Percentiles rank a stretch among this genome's conserved stretches.
Evolutionary conservation across 1,140 invertebrate genomes (phyloP).

Genomic region (Cydia fagiglandana): DNA sequence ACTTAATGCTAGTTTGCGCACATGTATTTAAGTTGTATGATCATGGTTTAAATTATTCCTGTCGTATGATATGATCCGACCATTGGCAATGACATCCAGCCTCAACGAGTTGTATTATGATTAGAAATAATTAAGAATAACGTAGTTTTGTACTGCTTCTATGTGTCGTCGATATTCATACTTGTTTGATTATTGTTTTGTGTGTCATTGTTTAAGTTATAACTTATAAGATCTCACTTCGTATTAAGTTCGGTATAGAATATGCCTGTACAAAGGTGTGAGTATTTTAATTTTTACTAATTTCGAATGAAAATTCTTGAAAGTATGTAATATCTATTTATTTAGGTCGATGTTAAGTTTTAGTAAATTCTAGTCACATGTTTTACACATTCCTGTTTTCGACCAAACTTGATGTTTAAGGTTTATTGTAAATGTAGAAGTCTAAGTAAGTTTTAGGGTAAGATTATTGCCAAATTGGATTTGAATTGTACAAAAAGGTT

Average conservation of each 20-base stretch:
- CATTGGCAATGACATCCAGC: neutral
- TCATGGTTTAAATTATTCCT: neutral
- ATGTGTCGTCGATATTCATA: neutral
- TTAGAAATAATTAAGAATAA: conserved; percentile 21
- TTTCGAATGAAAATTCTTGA: conserved; percentile 61
- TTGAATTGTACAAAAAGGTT: conserved; percentile 9
- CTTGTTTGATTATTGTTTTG: conserved; percentile 34
- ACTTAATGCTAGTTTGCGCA: conserved; percentile 10
- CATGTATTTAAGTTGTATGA: conserved; percentile 17
- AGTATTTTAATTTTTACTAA: conserved; percentile 49
- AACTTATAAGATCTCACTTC: conserved; percentile 67
- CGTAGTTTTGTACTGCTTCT: conserved; percentile 26
- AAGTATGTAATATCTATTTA: conserved; percentile 68
- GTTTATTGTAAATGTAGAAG: conserved; percentile 37
- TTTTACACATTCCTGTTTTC: conserved; percentile 77
- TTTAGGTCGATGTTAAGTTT: conserved; percentile 76
- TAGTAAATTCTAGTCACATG: conserved; percentile 78
- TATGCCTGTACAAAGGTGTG: conserved; percentile 51
- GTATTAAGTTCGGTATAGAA: conserved; percentile 55
- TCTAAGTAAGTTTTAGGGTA: conserved; percentile 32
- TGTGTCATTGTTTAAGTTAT: conserved; percentile 46
- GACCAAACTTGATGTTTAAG: conserved; percentile 69
- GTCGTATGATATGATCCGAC: neutral
- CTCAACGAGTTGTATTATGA: conserved; percentile 4
- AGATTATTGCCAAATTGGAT: neutral